A percentile compares a stretch with the other conserved stretches of the same genome.
Conservation (phyloP, 23 tunicate species). For the Ciona savignyi region DNA sequence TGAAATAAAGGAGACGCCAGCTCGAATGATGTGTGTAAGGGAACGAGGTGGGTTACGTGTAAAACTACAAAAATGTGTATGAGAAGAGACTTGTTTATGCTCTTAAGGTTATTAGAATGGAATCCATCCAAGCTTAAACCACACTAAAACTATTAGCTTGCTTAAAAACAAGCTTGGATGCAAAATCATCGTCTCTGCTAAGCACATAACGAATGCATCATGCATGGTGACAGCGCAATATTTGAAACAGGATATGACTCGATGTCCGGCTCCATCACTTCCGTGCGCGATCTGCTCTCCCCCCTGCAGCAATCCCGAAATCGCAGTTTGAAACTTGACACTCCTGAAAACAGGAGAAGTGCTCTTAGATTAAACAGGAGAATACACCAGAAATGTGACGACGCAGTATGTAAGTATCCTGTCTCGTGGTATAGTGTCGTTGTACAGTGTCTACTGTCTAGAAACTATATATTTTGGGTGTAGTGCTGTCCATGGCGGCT, state of each 20-base stretch:
- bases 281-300: conserved; percentile 25
- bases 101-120: too few relatives aligned
- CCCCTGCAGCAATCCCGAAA: conserved; percentile 16
- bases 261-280: conserved; percentile 23
- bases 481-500: too few relatives aligned
- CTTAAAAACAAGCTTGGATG: too few relatives aligned
- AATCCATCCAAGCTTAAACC: too few relatives aligned
- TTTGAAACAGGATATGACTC: conserved; percentile 7
- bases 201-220: too few relatives aligned
- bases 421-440: not conserved
- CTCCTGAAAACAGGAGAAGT: conserved; percentile 1
- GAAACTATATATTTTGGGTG: too few relatives aligned
- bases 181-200: too few relatives aligned
- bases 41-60: conserved; percentile 25
- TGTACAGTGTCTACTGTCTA: not conserved
- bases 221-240: not conserved
- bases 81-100: too few relatives aligned
- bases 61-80: not conserved
- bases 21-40: conserved; percentile 21
- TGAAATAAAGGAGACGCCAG: conserved; percentile 62
- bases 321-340: not conserved
- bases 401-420: not conserved
- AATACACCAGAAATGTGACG: not conserved
- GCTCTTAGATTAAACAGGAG: not conserved
- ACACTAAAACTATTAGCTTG: too few relatives aligned